A percentile compares a stretch with the other conserved stretches of the same genome.
These are phyloP conservation scores for Drosophila tanythrix DNA, from an alignment of 2,888 invertebrate genomes.

Conservation along the genomic window DNA sequence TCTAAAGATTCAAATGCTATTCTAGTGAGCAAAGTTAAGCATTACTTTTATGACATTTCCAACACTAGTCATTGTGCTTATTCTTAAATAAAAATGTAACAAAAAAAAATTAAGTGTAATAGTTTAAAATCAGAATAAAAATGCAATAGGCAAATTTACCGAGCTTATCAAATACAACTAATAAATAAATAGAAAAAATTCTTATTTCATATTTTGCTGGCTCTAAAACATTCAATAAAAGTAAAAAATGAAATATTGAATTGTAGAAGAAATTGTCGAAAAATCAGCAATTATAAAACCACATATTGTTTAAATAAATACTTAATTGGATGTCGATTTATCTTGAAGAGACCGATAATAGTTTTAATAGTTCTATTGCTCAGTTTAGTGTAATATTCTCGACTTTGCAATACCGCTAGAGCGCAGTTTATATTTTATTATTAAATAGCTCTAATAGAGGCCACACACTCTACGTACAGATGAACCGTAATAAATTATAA, in stretches of 20 bases:
- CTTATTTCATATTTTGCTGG: not conserved
- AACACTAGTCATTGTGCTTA: slow-evolving; percentile 17
- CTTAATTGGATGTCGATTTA: not conserved
- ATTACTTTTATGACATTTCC: slow-evolving; percentile 8
- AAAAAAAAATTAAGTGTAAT: not conserved
- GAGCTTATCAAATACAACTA: slow-evolving; percentile 34
- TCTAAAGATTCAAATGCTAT: slow-evolving; percentile 2
- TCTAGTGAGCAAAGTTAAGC: slow-evolving; percentile 8
- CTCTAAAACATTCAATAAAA: not conserved
- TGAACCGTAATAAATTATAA: slow-evolving; percentile 38
- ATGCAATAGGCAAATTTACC: not conserved
- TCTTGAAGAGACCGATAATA: not conserved
- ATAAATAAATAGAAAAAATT: not conserved
- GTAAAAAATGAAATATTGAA: not conserved
- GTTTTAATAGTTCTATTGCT: not conserved
- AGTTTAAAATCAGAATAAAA: not conserved
- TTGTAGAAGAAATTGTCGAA: not conserved
- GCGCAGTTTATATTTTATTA: slow-evolving; percentile 12
- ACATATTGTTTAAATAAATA: not conserved
- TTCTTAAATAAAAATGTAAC: not conserved
- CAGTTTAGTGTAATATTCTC: slow-evolving; percentile 32
- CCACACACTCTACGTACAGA: slow-evolving; percentile 1
- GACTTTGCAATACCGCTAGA: slow-evolving; percentile 26
- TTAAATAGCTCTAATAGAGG: slow-evolving; percentile 16
- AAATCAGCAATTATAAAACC: not conserved